Conservation (phyloP, 2,113 vertebrate genomes). For the Tangachromis dhanisi region DNA sequence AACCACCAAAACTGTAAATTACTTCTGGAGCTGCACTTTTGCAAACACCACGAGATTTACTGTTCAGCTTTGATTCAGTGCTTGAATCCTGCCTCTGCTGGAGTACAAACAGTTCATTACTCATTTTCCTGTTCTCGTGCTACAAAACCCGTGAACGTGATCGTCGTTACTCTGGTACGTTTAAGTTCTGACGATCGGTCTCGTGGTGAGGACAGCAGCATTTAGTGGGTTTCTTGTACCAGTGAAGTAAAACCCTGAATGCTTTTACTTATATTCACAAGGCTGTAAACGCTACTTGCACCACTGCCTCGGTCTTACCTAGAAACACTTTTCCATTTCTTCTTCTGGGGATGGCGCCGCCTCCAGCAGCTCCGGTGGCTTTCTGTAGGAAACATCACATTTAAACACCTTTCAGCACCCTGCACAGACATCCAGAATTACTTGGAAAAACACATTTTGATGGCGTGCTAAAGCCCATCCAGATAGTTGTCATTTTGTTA, state of each 20-base stretch:
- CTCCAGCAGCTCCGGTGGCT: constrained; percentile 89
- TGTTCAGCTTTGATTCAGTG: neutral
- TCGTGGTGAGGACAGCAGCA: neutral
- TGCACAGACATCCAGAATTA: neutral
- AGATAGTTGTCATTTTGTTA: constrained; percentile 24
- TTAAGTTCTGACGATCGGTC: neutral
- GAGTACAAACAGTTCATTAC: neutral
- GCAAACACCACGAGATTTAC: neutral
- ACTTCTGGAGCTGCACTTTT: neutral
- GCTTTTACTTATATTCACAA: neutral
- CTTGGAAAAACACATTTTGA: neutral
- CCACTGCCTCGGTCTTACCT: constrained; percentile 60
- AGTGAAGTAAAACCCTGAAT: neutral
- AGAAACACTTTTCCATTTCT: constrained; percentile 93
- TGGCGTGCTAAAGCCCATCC: neutral
- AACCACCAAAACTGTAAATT: neutral
- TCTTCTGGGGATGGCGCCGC: constrained; percentile 85
- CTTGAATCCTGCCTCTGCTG: neutral
- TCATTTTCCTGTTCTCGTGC: neutral
- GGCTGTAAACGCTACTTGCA: neutral
- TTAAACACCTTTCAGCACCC: neutral
- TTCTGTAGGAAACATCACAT: constrained; percentile 75
- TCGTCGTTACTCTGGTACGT: neutral
- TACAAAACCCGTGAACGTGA: neutral
- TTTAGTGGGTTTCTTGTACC: neutral